Conservation (phyloP, 2,797 vertebrate genomes). For the Chaunax sp. region DNA sequence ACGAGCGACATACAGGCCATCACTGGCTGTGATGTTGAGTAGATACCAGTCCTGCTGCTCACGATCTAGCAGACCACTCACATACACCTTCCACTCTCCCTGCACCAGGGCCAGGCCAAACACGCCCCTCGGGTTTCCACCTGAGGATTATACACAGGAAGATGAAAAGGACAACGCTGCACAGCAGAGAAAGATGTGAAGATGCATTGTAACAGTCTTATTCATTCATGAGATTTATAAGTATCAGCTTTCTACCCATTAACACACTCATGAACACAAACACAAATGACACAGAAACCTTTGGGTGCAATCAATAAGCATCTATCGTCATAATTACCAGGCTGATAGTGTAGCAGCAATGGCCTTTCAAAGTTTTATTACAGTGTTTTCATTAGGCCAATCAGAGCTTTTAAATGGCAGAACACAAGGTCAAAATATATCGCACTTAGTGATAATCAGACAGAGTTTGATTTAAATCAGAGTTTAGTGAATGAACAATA, state of each 20-base stretch:
- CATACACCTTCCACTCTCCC: conserved; percentile 95
- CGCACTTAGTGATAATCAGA: conserved; percentile 41
- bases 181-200: background rate
- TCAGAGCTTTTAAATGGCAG: conserved; percentile 62
- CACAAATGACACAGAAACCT: conserved; percentile 28
- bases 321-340: conserved; percentile 34
- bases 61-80: conserved; percentile 91
- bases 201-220: conserved; percentile 28
- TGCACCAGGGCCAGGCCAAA: conserved; percentile 91
- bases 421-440: conserved; percentile 41
- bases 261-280: background rate
- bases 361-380: conserved; percentile 53
- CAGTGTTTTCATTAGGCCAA: conserved; percentile 49
- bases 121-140: conserved; percentile 91
- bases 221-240: conserved; percentile 30
- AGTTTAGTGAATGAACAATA: conserved; percentile 33
- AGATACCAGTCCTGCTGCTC: conserved; percentile 94
- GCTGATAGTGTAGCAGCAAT: conserved; percentile 10
- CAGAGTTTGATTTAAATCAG: too few relatives aligned
- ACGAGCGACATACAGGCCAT: conserved; percentile 90
- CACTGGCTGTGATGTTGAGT: conserved; percentile 95
- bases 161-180: background rate
- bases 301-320: conserved; percentile 51
- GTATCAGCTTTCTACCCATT: background rate
- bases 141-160: conserved; percentile 68